Percentiles rank a stretch among this genome's conserved stretches.
Conservation (phyloP, 2,888 invertebrate species). For the Leucoptera coffeella region DNA sequence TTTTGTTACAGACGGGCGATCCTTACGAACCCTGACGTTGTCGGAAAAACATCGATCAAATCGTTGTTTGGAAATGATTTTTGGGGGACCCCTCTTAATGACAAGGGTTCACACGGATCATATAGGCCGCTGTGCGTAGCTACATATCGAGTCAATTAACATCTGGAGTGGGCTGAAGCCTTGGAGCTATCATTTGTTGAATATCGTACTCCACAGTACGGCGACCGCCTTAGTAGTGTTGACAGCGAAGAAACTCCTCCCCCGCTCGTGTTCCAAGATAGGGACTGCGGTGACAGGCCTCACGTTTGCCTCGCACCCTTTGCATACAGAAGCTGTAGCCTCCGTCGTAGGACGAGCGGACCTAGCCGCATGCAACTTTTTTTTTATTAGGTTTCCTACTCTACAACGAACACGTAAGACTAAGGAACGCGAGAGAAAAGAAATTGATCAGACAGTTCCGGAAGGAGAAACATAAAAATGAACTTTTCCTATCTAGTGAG, state of each 20-base stretch:
- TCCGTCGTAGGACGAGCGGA: constrained; percentile 95
- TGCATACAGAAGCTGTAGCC: constrained; percentile 95
- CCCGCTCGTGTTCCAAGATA: constrained; percentile 55
- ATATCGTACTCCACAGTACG: constrained; percentile 78
- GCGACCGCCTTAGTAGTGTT: constrained; percentile 79
- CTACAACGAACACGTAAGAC: constrained; percentile 73
- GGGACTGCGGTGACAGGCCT: constrained; percentile 74
- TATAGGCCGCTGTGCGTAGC: constrained; percentile 90
- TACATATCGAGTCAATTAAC: constrained; percentile 80
- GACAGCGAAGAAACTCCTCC: constrained; percentile 65
- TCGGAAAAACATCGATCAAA: constrained; percentile 75
- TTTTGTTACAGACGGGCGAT: constrained; percentile 83
- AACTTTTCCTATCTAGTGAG: constrained; percentile 18
- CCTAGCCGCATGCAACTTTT: constrained; percentile 85
- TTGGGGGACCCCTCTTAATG: constrained; percentile 93
- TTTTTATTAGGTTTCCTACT: constrained; percentile 80
- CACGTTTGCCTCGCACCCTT: constrained; percentile 90
- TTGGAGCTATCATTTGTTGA: constrained; percentile 80
- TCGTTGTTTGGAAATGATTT: constrained; percentile 88
- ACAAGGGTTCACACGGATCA: constrained; percentile 93
- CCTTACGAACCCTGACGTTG: constrained; percentile 87
- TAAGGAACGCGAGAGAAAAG: too few species aligned
- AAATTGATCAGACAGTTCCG: too few species aligned
- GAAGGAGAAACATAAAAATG: constrained; percentile 19
- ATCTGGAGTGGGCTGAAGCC: constrained; percentile 71